These are phyloP conservation scores for Deroptyus accipitrinus DNA, from an alignment of 2,113 vertebrate species.

Conservation along the genomic window DNA sequence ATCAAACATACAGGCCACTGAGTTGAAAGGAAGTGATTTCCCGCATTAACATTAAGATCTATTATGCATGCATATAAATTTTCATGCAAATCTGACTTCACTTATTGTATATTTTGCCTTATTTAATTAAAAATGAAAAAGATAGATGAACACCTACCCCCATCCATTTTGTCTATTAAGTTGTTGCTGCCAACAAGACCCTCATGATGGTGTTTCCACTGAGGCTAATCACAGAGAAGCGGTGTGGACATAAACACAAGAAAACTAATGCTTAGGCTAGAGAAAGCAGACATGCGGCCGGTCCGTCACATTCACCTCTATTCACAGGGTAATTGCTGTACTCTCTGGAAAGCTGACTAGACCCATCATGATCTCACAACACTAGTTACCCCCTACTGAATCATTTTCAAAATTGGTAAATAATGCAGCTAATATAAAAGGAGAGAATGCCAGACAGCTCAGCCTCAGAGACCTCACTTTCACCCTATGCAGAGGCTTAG, in stretches of 20 bases:
- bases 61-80: background rate
- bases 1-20: background rate
- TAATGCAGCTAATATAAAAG: background rate
- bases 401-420: conserved; percentile 30
- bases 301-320: background rate
- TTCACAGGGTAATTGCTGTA: background rate
- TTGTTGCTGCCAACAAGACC: background rate
- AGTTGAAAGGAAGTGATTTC: conserved; percentile 41
- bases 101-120: background rate
- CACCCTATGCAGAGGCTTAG: accelerated
- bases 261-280: background rate
- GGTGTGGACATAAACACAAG: background rate
- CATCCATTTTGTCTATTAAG: background rate
- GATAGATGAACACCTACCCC: background rate
- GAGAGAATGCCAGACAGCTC: background rate
- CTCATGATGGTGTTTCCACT: background rate
- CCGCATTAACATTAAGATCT: background rate
- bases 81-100: conserved; percentile 10
- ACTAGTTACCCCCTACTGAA: background rate
- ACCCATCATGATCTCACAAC: conserved; percentile 12
- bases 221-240: background rate
- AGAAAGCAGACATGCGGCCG: background rate
- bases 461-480: background rate
- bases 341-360: background rate
- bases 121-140: conserved; percentile 19